phyloP scores from a whole-genome alignment of 1,140 invertebrate genomes.

The Steinernema khuongi region DNA sequence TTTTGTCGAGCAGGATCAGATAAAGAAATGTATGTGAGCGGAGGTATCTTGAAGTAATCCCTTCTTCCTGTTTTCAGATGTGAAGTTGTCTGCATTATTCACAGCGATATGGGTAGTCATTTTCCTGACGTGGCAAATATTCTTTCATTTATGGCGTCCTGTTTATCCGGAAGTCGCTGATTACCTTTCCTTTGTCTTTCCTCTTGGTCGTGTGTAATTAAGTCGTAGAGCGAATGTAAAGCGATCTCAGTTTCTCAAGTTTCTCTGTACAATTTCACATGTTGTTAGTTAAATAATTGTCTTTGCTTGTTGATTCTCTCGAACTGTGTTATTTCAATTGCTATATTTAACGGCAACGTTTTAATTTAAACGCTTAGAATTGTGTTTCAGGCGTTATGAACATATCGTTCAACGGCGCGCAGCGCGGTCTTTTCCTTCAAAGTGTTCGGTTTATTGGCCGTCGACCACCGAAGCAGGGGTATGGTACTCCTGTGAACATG shows the following conservation, averaged over 20 bases:
- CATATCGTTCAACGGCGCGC: not conserved
- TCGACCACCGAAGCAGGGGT: not conserved
- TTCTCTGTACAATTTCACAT: too few relatives aligned
- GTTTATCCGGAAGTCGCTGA: constrained; percentile 11
- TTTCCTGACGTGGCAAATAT: constrained; percentile 21
- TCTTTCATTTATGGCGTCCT: constrained; percentile 19
- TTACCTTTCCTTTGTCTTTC: constrained; percentile 21
- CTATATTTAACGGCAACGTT: not conserved
- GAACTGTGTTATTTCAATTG: not conserved
- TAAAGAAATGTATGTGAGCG: constrained; percentile 19
- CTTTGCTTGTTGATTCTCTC: too few relatives aligned
- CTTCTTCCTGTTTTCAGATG: constrained; percentile 20
- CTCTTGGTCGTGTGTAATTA: constrained; percentile 13
- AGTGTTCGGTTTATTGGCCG: not conserved
- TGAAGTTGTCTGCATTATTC: constrained; percentile 14
- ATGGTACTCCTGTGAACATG: not conserved
- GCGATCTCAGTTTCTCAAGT: too few relatives aligned
- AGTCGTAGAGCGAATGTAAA: not conserved
- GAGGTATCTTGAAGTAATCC: not conserved
- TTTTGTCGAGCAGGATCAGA: constrained; percentile 21
- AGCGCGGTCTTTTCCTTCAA: not conserved
- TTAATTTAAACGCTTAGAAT: not conserved
- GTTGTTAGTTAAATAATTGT: too few relatives aligned
- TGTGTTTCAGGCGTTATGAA: not conserved
- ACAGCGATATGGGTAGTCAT: constrained; percentile 4